phyloP scores from a whole-genome alignment of 2,797 vertebrate genomes.

The Gallinago solitaria region DNA sequence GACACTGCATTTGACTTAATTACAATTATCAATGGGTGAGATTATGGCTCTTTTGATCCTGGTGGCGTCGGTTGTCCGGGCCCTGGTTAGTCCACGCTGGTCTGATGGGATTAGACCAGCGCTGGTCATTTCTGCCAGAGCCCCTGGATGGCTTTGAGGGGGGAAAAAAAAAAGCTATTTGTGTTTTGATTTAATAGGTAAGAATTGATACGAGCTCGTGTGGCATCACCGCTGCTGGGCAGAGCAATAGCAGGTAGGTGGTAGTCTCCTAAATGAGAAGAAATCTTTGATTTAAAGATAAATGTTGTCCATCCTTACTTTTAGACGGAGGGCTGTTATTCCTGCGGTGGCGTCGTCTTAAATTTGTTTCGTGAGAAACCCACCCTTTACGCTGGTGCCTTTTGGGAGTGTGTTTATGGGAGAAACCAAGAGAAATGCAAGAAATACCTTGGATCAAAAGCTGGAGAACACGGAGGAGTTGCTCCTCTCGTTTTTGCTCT shows the following conservation, averaged over 20 bases:
- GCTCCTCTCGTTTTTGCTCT: not conserved
- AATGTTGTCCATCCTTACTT: not conserved
- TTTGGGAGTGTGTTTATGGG: not conserved
- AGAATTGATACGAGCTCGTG: rapidly evolving
- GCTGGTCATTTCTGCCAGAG: not conserved
- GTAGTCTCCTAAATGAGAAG: not conserved
- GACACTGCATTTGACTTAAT: not conserved
- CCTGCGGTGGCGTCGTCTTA: not conserved
- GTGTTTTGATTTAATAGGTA: not conserved
- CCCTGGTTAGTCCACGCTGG: not conserved
- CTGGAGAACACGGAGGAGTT: not conserved
- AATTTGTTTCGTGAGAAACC: not conserved
- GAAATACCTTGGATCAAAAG: not conserved
- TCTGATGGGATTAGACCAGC: not conserved
- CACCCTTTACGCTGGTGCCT: not conserved
- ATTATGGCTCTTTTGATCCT: not conserved
- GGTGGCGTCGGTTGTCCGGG: rapidly evolving
- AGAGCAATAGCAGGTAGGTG: not conserved
- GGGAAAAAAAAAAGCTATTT: not conserved
- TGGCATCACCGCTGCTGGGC: not conserved
- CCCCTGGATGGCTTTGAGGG: not conserved
- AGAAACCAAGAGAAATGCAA: not conserved
- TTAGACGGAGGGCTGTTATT: not conserved
- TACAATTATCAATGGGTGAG: not conserved
- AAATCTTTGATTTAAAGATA: not conserved